phyloP scores from a whole-genome alignment of 2,113 vertebrate species.

The Girardinichthys multiradiatus region DNA sequence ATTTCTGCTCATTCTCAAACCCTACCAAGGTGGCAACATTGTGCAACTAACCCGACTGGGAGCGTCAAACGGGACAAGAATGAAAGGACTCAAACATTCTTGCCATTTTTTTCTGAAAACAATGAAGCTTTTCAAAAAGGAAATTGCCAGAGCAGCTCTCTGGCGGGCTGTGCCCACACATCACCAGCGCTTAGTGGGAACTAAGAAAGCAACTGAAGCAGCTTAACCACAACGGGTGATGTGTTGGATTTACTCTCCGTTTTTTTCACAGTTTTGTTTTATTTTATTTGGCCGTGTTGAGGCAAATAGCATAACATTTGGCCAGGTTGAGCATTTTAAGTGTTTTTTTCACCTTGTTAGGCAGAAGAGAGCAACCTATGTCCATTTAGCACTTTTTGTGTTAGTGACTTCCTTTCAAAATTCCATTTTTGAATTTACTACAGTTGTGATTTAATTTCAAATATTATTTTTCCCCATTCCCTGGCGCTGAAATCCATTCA shows the following conservation, averaged over 20 bases:
- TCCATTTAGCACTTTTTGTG: neutral
- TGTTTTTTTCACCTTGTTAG: neutral
- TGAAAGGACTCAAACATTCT: conserved; percentile 31
- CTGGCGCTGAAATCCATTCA: no score
- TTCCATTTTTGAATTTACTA: no score
- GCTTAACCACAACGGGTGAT: neutral
- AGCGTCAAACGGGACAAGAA: conserved; percentile 17
- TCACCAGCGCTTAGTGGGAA: conserved; percentile 1
- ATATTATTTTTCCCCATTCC: no score
- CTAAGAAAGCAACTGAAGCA: conserved; percentile 4
- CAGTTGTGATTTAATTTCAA: no score
- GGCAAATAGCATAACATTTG: no score
- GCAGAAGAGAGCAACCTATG: neutral
- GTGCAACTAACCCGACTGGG: neutral
- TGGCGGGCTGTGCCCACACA: conserved; percentile 22
- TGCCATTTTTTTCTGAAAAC: conserved; percentile 23
- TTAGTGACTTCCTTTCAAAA: no score
- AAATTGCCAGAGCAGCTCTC: conserved; percentile 11
- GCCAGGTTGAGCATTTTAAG: no score
- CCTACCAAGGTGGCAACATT: neutral
- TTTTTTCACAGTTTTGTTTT: neutral
- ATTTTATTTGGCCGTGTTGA: neutral
- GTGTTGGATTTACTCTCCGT: neutral
- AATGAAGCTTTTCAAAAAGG: conserved; percentile 54
- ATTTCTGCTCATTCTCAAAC: neutral